Evolutionary conservation across 2,797 vertebrate species (phyloP).

Genomic region (Pantherophis alleghaniensis): DNA sequence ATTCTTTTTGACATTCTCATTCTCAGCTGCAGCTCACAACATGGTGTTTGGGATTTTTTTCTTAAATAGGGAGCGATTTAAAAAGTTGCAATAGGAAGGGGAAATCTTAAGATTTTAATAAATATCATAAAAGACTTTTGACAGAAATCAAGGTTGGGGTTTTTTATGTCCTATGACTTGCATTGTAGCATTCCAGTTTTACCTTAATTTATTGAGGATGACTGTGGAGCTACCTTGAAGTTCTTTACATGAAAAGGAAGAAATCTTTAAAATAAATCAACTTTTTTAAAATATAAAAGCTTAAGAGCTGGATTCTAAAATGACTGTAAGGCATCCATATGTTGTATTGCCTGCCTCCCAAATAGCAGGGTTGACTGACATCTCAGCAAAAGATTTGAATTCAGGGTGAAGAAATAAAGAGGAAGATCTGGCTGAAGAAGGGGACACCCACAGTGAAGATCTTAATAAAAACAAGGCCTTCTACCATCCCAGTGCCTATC

Average conservation of each 20-base stretch:
- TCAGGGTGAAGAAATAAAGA: neutral
- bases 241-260: neutral
- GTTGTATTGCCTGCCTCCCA: neutral
- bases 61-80: neutral
- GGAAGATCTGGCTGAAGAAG: neutral
- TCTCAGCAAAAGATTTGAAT: neutral
- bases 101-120: constrained; percentile 42
- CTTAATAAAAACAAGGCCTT: neutral
- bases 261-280: neutral
- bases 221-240: neutral
- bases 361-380: neutral
- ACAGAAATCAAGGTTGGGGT: neutral
- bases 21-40: constrained; percentile 47
- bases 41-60: constrained; percentile 8
- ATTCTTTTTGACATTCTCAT: constrained; percentile 44
- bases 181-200: neutral
- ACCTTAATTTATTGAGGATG: neutral
- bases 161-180: neutral
- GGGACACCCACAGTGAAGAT: neutral
- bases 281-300: constrained; percentile 33
- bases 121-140: neutral
- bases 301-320: constrained; percentile 16
- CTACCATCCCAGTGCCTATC: neutral
- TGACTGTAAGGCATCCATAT: neutral
- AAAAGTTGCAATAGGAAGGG: constrained; percentile 61